Conservation (phyloP, 2,113 vertebrate species). For the Machaerirhynchus nigripectus region DNA sequence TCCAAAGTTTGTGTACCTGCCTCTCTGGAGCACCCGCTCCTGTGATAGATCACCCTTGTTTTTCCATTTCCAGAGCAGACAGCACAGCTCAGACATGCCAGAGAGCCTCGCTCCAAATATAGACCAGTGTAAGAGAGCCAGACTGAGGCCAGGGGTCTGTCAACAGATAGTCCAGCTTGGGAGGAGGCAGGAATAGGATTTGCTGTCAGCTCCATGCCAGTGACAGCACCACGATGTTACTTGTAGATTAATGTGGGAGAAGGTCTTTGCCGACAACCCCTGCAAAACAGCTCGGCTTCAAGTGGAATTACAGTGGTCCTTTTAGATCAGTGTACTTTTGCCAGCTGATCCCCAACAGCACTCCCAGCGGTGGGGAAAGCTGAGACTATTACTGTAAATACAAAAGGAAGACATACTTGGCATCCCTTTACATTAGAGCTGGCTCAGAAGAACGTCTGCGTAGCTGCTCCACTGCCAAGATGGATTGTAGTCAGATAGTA, state of each 20-base stretch:
- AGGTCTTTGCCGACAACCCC: slow-evolving; percentile 36
- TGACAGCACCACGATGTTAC: not conserved
- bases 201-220: slow-evolving; percentile 45
- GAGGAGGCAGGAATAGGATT: slow-evolving; percentile 21
- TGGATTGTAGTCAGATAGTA: slow-evolving; percentile 67
- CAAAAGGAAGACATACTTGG: slow-evolving; percentile 67
- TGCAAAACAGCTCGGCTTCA: slow-evolving; percentile 40
- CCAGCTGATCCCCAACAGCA: slow-evolving; percentile 58
- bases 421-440: slow-evolving; percentile 64
- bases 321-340: slow-evolving; percentile 47
- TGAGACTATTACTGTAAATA: slow-evolving; percentile 67
- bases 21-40: not conserved
- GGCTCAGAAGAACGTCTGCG: slow-evolving; percentile 67
- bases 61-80: slow-evolving; percentile 14
- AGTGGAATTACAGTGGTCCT: slow-evolving; percentile 47
- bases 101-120: not conserved
- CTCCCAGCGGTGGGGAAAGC: slow-evolving; percentile 58
- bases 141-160: slow-evolving; percentile 35
- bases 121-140: not conserved
- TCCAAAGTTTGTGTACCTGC: not conserved
- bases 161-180: slow-evolving; percentile 21
- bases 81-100: not conserved
- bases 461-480: slow-evolving; percentile 62
- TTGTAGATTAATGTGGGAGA: slow-evolving; percentile 55
- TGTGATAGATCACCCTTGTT: not conserved